Percentiles rank a stretch among this genome's conserved stretches.
phyloP scores from a whole-genome alignment of 2,888 invertebrate genomes.

The Eupithecia subfuscata region DNA sequence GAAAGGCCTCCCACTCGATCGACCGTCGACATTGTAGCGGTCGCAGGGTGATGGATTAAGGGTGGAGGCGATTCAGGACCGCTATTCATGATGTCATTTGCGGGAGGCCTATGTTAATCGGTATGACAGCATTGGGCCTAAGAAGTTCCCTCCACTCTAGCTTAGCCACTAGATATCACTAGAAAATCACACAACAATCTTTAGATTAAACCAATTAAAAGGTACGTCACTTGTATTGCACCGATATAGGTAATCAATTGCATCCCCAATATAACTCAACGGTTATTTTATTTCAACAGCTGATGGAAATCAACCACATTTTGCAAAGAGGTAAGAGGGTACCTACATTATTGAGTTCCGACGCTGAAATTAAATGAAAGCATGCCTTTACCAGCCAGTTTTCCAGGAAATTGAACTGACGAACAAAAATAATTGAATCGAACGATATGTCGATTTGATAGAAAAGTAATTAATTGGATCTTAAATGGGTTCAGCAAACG shows the following conservation, averaged over 20 bases:
- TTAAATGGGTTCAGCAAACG: conserved; percentile 40
- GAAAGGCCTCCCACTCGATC: too few species aligned
- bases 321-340: not conserved
- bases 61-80: too few species aligned
- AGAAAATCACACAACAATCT: too few species aligned
- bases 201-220: too few species aligned
- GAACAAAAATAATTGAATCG: conserved; percentile 37
- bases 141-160: too few species aligned
- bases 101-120: too few species aligned
- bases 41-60: too few species aligned
- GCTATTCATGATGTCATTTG: too few species aligned
- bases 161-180: too few species aligned
- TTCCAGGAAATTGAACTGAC: conserved; percentile 28
- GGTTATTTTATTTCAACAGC: not conserved
- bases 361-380: conserved; percentile 13
- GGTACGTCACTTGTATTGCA: not conserved
- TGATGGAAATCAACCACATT: not conserved
- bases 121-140: too few species aligned
- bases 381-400: conserved; percentile 12
- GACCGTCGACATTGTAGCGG: too few species aligned
- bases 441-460: conserved; percentile 28
- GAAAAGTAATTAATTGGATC: conserved; percentile 51
- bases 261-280: not conserved
- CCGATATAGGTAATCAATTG: not conserved
- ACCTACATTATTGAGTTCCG: not conserved